Base-by-base conservation (phyloP, 2,113 vertebrate species). In the Irena cyanogastra region DNA sequence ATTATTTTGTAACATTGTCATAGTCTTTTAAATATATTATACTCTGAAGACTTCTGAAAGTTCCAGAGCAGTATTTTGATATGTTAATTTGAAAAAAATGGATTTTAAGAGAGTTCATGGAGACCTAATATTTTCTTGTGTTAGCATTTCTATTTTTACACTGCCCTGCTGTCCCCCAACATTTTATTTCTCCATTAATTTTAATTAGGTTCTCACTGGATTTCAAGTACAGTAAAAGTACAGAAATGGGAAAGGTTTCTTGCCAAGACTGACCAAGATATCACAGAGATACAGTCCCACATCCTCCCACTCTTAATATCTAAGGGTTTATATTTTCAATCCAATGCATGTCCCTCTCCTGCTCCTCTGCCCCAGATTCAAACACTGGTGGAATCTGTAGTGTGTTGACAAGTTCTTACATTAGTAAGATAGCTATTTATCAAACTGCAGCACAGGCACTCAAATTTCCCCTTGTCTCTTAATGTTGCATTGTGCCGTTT, bases 61-160 rank as follows among this genome's bases (percentile, higher is more conserved):
- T 53, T 45, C 26, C 41, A 26, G 54, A 69, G 16, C 42, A 93
- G 80, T 42, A 69, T 85, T 92, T 94, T 61, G 15, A 18, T 77
- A 74, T 41, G 11, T 53, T 64, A 50, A 54, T 66, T 54, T 54
- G 35, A 72, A 87, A 72, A 93, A 90, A 93, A 66, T 27, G 21
- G 16, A 16, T 72, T 68, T 50, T 60, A 72, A 86, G 60, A 53
- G 47, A 52, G 35, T 94, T 71, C 75, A 65, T 9, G 30, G 76
- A 91, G 26, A n/a, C 60, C 57, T 63, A 80, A 53, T 90, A 66
- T 82, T 92, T 86, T 91, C 68, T 91, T 76, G 6, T 11, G 3
- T 61, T 94, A 63, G 33, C 7, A 1, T 91, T 96, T 95, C 82
- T 97, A 54, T 95, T 94, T 97, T 95, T 94, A 75, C 65, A 54